These are phyloP conservation scores for Hippasteria phrygiana DNA, from an alignment of 53 echinoderm and acorn worm species.

Conservation along the genomic window DNA sequence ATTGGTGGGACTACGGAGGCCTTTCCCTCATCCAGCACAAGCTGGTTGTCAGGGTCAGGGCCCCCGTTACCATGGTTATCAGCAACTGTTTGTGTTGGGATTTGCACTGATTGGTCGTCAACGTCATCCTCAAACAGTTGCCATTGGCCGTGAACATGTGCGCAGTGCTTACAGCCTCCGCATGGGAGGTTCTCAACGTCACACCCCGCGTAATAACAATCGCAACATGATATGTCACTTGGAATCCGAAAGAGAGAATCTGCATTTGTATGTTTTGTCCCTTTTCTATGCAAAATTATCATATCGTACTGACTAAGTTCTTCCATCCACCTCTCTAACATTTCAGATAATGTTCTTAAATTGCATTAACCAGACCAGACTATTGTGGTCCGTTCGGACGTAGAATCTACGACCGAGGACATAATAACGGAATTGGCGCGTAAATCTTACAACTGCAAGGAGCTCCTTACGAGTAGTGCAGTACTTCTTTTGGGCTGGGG, in stretches of 20 bases:
- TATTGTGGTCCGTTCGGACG: constrained; percentile 68
- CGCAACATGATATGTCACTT: not conserved
- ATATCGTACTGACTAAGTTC: constrained; percentile 71
- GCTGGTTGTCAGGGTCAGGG: too few relatives aligned
- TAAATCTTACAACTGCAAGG: constrained; percentile 58
- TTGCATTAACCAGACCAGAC: constrained; percentile 58
- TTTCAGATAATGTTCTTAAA: constrained; percentile 58
- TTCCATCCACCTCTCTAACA: constrained; percentile 70
- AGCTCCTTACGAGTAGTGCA: constrained; percentile 69
- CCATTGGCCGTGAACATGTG: too few relatives aligned
- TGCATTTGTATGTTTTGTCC: constrained; percentile 63
- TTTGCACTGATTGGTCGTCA: too few relatives aligned
- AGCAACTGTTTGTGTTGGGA: too few relatives aligned
- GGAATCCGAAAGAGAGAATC: constrained; percentile 34
- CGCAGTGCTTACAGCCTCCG: too few relatives aligned
- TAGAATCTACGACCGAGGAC: constrained; percentile 49
- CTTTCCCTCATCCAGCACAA: too few relatives aligned
- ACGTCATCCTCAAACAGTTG: too few relatives aligned
- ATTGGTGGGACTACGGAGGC: too few relatives aligned
- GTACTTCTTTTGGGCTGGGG: constrained; percentile 50
- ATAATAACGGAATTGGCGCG: constrained; percentile 69
- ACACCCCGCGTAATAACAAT: too few relatives aligned
- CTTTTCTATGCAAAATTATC: constrained; percentile 42
- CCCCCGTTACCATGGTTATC: too few relatives aligned
- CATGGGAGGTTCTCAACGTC: too few relatives aligned